phyloP scores from a whole-genome alignment of 2,113 vertebrate species.

The Toxostoma redivivum region DNA sequence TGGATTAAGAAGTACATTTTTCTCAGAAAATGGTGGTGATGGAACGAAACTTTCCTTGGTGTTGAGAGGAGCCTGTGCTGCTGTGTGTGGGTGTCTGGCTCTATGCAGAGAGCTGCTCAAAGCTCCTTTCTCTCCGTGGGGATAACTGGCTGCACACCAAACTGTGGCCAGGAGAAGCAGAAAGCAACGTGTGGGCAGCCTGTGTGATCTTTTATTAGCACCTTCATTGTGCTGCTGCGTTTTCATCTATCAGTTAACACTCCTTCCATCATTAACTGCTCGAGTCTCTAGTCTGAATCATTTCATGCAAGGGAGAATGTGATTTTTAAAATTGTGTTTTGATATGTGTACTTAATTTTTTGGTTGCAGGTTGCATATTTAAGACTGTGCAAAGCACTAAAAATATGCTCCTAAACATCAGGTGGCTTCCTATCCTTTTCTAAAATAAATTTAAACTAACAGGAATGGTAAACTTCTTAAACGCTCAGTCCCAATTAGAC shows the following conservation, averaged over 20 bases:
- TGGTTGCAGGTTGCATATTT: slow-evolving; percentile 1
- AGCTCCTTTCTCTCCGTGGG: slow-evolving; percentile 67
- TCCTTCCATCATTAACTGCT: slow-evolving; percentile 24
- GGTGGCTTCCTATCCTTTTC: neutral
- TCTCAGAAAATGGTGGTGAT: slow-evolving; percentile 75
- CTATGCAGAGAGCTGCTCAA: slow-evolving; percentile 66
- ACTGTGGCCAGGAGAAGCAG: slow-evolving; percentile 64
- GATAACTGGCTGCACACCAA: slow-evolving; percentile 64
- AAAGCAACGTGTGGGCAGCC: slow-evolving; percentile 70
- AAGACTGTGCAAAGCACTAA: slow-evolving; percentile 8
- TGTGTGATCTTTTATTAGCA: slow-evolving; percentile 72
- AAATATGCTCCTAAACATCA: neutral
- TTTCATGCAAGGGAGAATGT: neutral
- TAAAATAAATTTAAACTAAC: neutral
- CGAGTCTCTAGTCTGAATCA: neutral
- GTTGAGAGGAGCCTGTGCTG: slow-evolving; percentile 65
- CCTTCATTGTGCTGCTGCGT: slow-evolving; percentile 33
- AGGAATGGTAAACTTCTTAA: neutral
- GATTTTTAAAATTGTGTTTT: slow-evolving; percentile 30
- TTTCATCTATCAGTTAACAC: slow-evolving; percentile 27
- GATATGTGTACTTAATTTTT: slow-evolving; percentile 17
- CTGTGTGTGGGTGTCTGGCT: slow-evolving; percentile 73
- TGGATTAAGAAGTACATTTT: slow-evolving; percentile 68
- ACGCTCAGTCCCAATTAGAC: neutral
- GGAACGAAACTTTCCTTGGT: slow-evolving; percentile 67